Conservation (phyloP, 2,113 vertebrate species). For the Laticauda laticaudata region DNA sequence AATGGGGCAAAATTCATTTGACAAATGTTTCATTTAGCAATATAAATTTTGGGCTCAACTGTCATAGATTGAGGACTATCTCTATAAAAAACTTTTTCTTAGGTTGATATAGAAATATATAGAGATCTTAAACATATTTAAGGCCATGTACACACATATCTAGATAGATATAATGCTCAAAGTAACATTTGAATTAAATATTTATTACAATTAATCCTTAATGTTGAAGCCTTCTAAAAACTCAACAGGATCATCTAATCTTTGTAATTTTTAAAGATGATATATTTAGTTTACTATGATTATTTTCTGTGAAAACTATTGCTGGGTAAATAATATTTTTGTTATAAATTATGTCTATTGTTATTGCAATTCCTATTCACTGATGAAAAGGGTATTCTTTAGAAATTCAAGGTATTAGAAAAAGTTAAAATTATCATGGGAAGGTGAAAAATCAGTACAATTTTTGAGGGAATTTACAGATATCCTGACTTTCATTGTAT, state of each 20-base stretch:
- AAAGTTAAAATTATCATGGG: neutral
- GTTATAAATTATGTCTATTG: neutral
- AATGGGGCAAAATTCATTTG: no score
- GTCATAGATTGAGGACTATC: neutral
- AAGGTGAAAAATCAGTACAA: neutral
- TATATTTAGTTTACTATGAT: neutral
- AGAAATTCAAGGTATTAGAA: neutral
- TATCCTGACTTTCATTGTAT: neutral
- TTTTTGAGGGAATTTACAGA: neutral
- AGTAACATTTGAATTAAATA: neutral
- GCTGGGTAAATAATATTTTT: neutral
- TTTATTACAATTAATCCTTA: neutral
- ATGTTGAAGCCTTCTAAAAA: neutral
- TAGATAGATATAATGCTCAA: neutral
- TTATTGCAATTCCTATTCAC: neutral
- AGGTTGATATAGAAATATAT: neutral
- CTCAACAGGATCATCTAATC: neutral
- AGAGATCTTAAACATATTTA: neutral
- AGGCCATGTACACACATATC: neutral
- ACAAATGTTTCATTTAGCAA: no score
- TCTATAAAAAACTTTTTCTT: neutral
- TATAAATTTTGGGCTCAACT: no score
- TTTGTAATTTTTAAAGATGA: neutral
- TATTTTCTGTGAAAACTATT: neutral
- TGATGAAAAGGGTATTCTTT: neutral